These are phyloP conservation scores for Platalea minor DNA, from an alignment of 2,797 vertebrate genomes.

Conservation along the genomic window DNA sequence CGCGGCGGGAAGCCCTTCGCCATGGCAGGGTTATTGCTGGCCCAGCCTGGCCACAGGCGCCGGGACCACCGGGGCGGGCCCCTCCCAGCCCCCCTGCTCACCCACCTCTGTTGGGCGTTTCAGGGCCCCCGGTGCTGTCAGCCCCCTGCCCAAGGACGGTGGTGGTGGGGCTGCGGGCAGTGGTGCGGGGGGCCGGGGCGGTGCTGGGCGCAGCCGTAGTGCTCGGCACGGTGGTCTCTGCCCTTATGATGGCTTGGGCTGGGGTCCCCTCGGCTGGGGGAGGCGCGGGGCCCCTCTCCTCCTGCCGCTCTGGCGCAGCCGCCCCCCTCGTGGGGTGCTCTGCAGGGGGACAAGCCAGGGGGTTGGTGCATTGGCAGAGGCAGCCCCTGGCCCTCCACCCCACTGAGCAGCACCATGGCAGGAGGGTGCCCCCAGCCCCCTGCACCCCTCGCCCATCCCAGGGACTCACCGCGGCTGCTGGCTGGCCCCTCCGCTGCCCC, in stretches of 20 bases:
- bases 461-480: slow-evolving; percentile 75
- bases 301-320: slow-evolving; percentile 65
- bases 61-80: rapidly evolving
- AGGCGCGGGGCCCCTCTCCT: slow-evolving; percentile 26
- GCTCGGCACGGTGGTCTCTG: not conserved
- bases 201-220: not conserved
- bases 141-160: slow-evolving; percentile 71
- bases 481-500: slow-evolving; percentile 65
- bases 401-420: rapidly evolving
- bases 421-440: too few relatives aligned
- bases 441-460: rapidly evolving
- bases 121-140: slow-evolving; percentile 68
- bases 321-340: not conserved
- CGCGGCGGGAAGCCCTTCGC: not conserved
- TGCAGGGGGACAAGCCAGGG: not conserved
- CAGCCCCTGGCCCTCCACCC: not conserved
- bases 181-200: not conserved
- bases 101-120: slow-evolving; percentile 78
- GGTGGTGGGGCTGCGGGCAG: slow-evolving; percentile 47
- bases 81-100: not conserved
- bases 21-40: not conserved
- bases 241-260: not conserved
- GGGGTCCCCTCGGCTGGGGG: slow-evolving; percentile 47
- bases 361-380: rapidly evolving
- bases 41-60: not conserved